Base-by-base conservation (phyloP, 2,888 invertebrate genomes). In the Drosophila macrospina region DNA sequence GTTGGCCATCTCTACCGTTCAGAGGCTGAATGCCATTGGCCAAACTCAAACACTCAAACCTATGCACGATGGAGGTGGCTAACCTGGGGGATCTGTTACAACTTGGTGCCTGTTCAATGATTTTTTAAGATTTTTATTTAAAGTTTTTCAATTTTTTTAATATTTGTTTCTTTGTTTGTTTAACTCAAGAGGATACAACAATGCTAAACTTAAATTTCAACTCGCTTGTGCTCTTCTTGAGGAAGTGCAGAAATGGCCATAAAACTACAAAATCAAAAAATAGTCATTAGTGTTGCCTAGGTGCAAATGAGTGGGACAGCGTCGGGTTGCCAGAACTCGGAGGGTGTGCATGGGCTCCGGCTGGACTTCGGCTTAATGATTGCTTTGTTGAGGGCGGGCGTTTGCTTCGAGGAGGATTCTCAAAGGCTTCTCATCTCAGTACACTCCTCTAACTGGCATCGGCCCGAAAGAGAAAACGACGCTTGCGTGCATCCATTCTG, bases 401-500 rank as follows among this genome's bases (percentile, higher is more conserved):
- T 24, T 42, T 69, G 44, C 26, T 48, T 60, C 7, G 16, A 7
- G 68, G 7, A 32, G 13, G 32, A 52, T n/a, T 41, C 51, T 32
- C 57, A 34, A 28, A 34, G 56, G 39, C 37, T 37, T 42, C 48
- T 39, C 30, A 11, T 11, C 48, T n/a, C 1, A 20, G 28, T 32
- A 3, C 13, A 26, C 2, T 37, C 39, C 26, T 36, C 50, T 91
- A 91, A 57, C 91, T 91, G 69, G 89, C 90, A 80, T 92, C 92
- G 52, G 92, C 85, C 67, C 90, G 90, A 78, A 92, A 92, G n/a
- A 92, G 87, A 74, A 92, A 92, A 47, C 92, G 90, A 59, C 93
- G 92, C 68, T 93, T 93, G 51, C 93, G 92, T 15, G 93, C 92
- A 78, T 93, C 92, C 81, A 92, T 90, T 61, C 90, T 89, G 20